Evolutionary conservation across 2,113 vertebrate genomes (phyloP).

Genomic region (Pelecanus crispus): DNA sequence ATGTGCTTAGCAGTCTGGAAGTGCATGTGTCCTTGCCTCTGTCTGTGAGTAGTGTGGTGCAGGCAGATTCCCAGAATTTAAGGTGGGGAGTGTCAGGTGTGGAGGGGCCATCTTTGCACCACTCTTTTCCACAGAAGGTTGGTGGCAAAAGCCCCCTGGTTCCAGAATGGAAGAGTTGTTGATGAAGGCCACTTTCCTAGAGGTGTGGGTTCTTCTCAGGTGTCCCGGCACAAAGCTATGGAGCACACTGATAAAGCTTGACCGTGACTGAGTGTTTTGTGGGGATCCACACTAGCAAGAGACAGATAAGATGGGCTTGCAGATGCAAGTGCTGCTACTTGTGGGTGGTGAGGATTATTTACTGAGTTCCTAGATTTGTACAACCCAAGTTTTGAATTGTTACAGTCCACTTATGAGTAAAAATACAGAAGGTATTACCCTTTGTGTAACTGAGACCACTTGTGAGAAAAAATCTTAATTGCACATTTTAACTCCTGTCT

Average conservation of each 20-base stretch:
- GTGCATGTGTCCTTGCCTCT: neutral
- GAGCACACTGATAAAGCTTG: neutral
- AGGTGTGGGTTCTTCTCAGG: neutral
- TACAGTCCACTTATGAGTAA: neutral
- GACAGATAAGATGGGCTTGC: neutral
- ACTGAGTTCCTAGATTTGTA: neutral
- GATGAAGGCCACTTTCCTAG: neutral
- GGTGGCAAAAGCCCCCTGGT: neutral
- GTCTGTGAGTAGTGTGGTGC: neutral
- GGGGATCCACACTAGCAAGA: neutral
- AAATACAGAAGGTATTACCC: neutral
- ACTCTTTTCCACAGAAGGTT: neutral
- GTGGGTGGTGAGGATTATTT: neutral
- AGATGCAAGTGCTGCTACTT: neutral
- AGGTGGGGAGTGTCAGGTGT: rapidly evolving
- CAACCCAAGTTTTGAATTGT: neutral
- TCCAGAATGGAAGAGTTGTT: neutral
- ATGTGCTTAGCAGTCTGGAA: neutral
- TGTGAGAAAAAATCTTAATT: neutral
- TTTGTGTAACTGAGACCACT: neutral
- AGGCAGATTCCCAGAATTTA: neutral
- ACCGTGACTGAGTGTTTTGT: neutral
- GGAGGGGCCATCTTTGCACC: neutral
- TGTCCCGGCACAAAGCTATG: neutral
- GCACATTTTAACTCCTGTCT: neutral